Evolutionary conservation across 2,888 invertebrate species (phyloP).

Genomic region (Mayetiola destructor): DNA sequence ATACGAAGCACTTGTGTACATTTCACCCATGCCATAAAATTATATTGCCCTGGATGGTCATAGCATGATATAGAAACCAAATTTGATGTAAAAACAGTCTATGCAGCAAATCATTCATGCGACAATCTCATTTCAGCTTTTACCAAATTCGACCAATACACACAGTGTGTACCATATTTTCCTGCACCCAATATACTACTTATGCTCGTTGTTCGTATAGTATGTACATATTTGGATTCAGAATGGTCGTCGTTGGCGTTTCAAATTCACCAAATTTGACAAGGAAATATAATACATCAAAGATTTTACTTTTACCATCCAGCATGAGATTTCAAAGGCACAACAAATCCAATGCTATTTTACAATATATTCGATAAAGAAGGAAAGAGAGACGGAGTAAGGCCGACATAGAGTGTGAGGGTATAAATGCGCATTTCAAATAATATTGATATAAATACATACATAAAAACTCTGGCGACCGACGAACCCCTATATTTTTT

Average conservation of each 20-base stretch:
- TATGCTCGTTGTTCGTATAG: too few species aligned
- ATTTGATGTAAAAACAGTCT: too few species aligned
- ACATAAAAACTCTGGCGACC: too few species aligned
- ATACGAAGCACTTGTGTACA: background rate
- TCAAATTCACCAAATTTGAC: background rate
- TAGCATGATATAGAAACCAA: too few species aligned
- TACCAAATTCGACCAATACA: background rate
- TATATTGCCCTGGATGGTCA: too few species aligned
- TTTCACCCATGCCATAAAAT: too few species aligned
- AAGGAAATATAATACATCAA: background rate
- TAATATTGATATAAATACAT: slow-evolving; percentile 3
- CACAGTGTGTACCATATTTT: background rate
- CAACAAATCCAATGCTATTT: background rate
- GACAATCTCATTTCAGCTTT: slow-evolving; percentile 6
- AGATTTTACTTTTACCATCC: background rate
- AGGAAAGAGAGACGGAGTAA: background rate
- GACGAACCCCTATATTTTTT: slow-evolving; percentile 11
- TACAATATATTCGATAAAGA: background rate
- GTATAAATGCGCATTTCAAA: slow-evolving; percentile 12
- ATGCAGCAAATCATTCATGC: slow-evolving; percentile 8
- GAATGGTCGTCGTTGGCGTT: background rate
- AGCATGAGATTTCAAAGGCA: background rate
- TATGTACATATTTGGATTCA: too few species aligned
- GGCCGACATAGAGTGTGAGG: too few species aligned
- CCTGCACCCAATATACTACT: too few species aligned